Percentiles rank a stretch among this genome's conserved stretches.
These are phyloP conservation scores for Omphaloscelis lunosa DNA, from an alignment of 2,888 invertebrate species.

Conservation along the genomic window DNA sequence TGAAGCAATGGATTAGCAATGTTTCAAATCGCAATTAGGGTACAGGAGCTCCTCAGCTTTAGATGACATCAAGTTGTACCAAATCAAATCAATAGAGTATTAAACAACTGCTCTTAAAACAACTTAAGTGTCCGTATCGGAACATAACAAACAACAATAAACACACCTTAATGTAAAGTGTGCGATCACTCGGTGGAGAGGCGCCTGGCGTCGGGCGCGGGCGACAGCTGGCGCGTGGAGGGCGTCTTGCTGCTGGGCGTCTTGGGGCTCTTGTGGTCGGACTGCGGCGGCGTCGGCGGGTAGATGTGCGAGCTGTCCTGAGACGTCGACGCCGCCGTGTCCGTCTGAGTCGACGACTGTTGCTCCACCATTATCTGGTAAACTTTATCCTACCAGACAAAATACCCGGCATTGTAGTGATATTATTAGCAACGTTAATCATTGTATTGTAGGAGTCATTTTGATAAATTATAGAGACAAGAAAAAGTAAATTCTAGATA, in stretches of 20 bases:
- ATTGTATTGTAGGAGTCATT: background rate
- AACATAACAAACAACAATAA: conserved; percentile 60
- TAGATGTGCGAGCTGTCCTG: conserved; percentile 78
- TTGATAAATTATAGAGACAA: conserved; percentile 40
- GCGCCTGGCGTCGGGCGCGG: conserved; percentile 68
- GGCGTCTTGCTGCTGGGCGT: conserved; percentile 83
- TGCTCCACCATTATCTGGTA: conserved; percentile 80
- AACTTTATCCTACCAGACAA: conserved; percentile 80
- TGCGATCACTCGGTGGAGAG: conserved; percentile 64
- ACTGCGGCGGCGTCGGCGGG: conserved; percentile 87
- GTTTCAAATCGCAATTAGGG: too few species aligned
- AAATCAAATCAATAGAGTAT: conserved; percentile 60
- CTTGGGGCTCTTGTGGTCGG: conserved; percentile 87
- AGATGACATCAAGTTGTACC: conserved; percentile 28
- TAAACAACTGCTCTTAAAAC: conserved; percentile 58
- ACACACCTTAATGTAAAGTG: conserved; percentile 62
- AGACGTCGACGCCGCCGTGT: conserved; percentile 70
- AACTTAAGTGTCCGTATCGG: conserved; percentile 57
- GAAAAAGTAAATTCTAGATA: conserved; percentile 31
- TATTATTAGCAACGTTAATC: conserved; percentile 2
- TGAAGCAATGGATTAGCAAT: too few species aligned
- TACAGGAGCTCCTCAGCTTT: conserved; percentile 11
- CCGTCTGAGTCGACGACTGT: conserved; percentile 70
- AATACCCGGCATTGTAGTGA: conserved; percentile 13
- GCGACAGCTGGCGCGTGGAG: conserved; percentile 73